phyloP scores from a whole-genome alignment of 2,113 vertebrate species.

The Oryzias curvinotus region DNA sequence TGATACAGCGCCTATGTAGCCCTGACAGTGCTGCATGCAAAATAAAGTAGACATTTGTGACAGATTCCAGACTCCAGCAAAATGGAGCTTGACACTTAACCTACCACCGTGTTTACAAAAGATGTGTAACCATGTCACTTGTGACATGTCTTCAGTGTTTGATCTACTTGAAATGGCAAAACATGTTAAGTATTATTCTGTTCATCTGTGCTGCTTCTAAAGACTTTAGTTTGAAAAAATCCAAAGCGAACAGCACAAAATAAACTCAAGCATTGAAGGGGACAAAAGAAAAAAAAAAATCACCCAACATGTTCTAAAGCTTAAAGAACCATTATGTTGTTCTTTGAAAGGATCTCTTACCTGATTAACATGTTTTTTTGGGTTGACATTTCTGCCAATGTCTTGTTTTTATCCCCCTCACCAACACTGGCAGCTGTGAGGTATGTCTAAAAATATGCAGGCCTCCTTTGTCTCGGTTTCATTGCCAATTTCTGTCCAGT shows the following conservation, averaged over 20 bases:
- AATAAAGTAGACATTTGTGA: not conserved
- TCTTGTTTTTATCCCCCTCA: not conserved
- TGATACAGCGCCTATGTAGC: not conserved
- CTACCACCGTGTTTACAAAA: not conserved
- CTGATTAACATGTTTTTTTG: too few species aligned
- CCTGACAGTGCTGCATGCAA: not conserved
- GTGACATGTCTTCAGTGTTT: not conserved
- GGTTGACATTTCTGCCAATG: too few species aligned
- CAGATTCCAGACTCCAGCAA: not conserved
- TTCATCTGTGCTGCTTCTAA: too few species aligned
- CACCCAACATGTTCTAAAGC: too few species aligned
- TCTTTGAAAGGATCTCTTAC: too few species aligned
- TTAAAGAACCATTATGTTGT: too few species aligned
- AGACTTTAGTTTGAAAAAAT: too few species aligned
- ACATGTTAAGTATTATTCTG: too few species aligned
- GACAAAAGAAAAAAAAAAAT: too few species aligned
- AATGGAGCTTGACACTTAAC: not conserved
- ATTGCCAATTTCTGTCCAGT: not conserved
- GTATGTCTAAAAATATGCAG: not conserved
- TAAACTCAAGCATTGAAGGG: too few species aligned
- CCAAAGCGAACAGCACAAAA: too few species aligned
- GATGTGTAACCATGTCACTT: not conserved
- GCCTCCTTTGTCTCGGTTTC: not conserved
- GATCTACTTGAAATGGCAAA: too few species aligned
- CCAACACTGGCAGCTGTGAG: not conserved